A percentile compares a stretch with the other conserved stretches of the same genome.
Evolutionary conservation across 2,113 vertebrate species (phyloP).

Genomic region (Emydocephalus ijimae): DNA sequence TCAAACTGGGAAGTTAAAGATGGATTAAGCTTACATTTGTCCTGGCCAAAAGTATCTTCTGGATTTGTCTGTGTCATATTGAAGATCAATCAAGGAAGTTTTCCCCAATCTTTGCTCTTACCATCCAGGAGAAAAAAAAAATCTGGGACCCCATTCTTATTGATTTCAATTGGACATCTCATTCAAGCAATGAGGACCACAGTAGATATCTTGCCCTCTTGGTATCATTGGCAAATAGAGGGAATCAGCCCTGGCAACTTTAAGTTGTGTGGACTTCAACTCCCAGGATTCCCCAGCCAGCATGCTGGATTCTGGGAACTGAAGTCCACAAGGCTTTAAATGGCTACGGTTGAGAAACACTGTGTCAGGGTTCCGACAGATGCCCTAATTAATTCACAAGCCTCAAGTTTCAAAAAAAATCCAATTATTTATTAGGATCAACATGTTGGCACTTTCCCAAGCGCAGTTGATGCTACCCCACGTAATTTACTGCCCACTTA

Average conservation of each 20-base stretch:
- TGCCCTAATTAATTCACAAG: too few relatives aligned
- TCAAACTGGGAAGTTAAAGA: background rate
- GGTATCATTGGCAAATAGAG: background rate
- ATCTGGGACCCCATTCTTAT: background rate
- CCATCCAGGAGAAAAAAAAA: too few relatives aligned
- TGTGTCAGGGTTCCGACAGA: too few relatives aligned
- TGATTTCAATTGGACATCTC: background rate
- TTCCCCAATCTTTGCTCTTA: background rate
- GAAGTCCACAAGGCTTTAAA: background rate
- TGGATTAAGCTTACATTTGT: background rate
- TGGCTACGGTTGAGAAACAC: background rate
- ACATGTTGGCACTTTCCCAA: too few relatives aligned
- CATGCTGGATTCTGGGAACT: background rate
- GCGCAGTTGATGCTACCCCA: too few relatives aligned
- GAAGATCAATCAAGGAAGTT: background rate
- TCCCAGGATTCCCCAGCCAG: background rate
- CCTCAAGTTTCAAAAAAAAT: too few relatives aligned
- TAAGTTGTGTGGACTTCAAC: background rate
- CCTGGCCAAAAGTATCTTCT: rapidly evolving
- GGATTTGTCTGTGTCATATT: background rate
- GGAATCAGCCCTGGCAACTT: background rate
- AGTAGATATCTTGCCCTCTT: background rate
- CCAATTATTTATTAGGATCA: too few relatives aligned
- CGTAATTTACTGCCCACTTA: too few relatives aligned
- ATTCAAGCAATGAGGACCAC: background rate